Evolutionary conservation across 2,888 invertebrate genomes (phyloP), one percentile per base, ranked within the genome.

Genomic region (Drosophila koepferae): DNA sequence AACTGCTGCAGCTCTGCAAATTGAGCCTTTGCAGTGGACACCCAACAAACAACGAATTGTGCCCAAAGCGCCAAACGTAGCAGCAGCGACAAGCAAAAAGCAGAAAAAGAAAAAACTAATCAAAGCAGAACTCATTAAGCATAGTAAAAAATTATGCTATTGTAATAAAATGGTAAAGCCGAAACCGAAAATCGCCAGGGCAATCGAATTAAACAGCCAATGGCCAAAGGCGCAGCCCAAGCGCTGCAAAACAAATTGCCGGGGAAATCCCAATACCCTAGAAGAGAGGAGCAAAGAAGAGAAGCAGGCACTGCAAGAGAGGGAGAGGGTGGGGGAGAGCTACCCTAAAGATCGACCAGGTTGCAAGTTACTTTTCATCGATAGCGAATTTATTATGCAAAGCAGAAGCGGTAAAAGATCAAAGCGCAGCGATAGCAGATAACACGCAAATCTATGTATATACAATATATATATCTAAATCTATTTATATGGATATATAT

Each of bases 391-490:
- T 86, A 86, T 86, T 86, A 86, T 86, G 86, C 89, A 86, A 89
- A 86, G 89, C 86, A 88, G 89, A 88, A 83, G 87, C 89, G 88
- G 88, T 86, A 80, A 81, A 86, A 87, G 86, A 88, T 89, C 87
- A 88, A 88, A 89, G 88, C 84, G 82, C 72, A 79, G 82, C 86
- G 86, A 86, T 81, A 87, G 89, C 84, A 88, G 86, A 88, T 88
- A 88, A 86, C 86, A 86, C 86, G 81, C 81, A 49, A 41, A 60
- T 31, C n/a, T 41, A 41, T 4, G 41, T 28, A 41, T 12, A 28
- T 23, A 38, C 10, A 20, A 14, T 36, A 20, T 51, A 18, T 51
- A 36, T 10, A 51, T 38, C 5, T 7, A 36, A 7, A 20, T 18
- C 20, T 20, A 16, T 53, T 2, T 31, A 49, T 53, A 12, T 53